Percentiles rank a stretch among this genome's conserved stretches.
Evolutionary conservation across 2,888 invertebrate species (phyloP).

Genomic region (Nemapogon koenigi): DNA sequence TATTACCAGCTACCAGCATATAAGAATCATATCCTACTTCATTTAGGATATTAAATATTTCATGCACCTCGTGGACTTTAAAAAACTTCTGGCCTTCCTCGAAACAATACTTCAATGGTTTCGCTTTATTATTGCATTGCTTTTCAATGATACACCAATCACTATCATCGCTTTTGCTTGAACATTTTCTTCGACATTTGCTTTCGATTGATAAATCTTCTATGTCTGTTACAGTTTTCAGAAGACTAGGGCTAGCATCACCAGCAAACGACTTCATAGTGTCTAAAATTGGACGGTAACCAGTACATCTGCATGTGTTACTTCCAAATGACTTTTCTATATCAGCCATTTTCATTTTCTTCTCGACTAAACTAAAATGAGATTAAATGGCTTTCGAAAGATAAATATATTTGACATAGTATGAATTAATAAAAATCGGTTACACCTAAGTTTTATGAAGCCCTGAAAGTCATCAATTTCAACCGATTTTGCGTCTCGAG

Average conservation of each 20-base stretch:
- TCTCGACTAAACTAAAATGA: conserved; percentile 46
- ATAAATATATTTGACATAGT: too few species aligned
- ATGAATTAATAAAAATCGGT: too few species aligned
- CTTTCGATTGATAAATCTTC: conserved; percentile 16
- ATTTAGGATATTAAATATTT: conserved; percentile 52
- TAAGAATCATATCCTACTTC: conserved; percentile 49
- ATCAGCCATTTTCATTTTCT: conserved; percentile 67
- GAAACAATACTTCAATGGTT: conserved; percentile 52
- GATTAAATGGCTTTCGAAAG: too few species aligned
- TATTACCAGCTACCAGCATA: conserved; percentile 72
- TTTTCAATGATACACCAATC: conserved; percentile 30
- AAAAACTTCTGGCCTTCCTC: conserved; percentile 44
- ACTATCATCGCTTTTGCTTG: conserved; percentile 25
- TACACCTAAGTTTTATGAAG: too few species aligned
- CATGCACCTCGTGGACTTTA: conserved; percentile 47
- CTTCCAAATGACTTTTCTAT: conserved; percentile 78
- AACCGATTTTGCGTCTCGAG: too few species aligned
- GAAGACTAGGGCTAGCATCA: conserved; percentile 62
- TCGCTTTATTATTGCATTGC: conserved; percentile 17
- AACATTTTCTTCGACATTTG: conserved; percentile 33
- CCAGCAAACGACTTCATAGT: conserved; percentile 75
- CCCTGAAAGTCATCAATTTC: too few species aligned
- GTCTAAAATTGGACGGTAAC: conserved; percentile 78
- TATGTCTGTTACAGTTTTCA: background rate
- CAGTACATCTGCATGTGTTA: conserved; percentile 83